These are phyloP conservation scores for Scrobipalpa atriplicella DNA, from an alignment of 2,888 invertebrate genomes.

Conservation along the genomic window DNA sequence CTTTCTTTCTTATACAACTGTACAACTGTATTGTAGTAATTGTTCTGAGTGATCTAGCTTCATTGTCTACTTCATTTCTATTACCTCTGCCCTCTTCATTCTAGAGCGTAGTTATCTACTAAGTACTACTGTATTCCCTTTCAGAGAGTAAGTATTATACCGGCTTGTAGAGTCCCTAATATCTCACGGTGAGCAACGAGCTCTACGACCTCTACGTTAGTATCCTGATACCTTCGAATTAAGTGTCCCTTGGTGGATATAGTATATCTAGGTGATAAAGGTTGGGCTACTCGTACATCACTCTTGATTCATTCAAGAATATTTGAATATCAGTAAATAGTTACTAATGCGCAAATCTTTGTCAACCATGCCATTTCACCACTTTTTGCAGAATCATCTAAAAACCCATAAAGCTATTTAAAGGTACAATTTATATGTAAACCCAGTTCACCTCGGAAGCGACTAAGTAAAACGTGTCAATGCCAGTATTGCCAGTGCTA, in stretches of 20 bases:
- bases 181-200: background rate
- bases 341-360: too few relatives aligned
- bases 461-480: slow-evolving; percentile 31
- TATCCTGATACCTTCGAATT: background rate
- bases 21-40: too few relatives aligned
- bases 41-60: too few relatives aligned
- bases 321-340: too few relatives aligned
- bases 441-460: slow-evolving; percentile 26
- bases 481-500: slow-evolving; percentile 35
- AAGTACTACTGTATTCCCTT: too few relatives aligned
- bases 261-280: background rate
- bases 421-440: slow-evolving; percentile 6
- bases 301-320: too few relatives aligned
- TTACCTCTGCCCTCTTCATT: too few relatives aligned
- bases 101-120: too few relatives aligned
- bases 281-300: background rate
- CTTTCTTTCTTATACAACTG: too few relatives aligned
- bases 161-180: background rate
- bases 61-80: too few relatives aligned
- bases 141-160: too few relatives aligned
- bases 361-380: background rate
- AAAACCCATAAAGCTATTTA: slow-evolving; percentile 2
- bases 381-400: background rate
- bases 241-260: background rate
- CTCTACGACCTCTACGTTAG: background rate